Percentiles rank a stretch among this genome's conserved stretches.
Conservation (phyloP, 2,888 invertebrate species). For the Cyrtodaria siliqua region DNA sequence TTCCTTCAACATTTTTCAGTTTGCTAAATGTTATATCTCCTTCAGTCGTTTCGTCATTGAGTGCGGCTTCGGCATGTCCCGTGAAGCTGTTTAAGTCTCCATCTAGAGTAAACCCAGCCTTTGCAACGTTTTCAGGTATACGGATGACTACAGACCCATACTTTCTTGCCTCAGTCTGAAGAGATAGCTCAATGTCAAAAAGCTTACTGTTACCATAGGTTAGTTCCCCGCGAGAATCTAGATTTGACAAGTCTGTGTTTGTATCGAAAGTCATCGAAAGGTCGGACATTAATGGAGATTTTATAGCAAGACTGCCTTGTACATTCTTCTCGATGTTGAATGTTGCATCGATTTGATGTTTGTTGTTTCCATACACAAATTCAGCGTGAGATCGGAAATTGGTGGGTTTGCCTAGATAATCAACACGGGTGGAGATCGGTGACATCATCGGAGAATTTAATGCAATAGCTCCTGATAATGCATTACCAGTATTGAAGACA, state of each 20-base stretch:
- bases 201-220: too few species aligned
- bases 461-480: background rate
- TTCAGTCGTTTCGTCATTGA: background rate
- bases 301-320: too few species aligned
- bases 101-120: background rate
- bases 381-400: background rate
- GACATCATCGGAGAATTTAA: background rate
- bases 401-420: too few species aligned
- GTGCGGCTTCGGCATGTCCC: background rate
- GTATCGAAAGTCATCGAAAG: too few species aligned
- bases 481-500: background rate
- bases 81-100: background rate
- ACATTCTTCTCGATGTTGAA: too few species aligned
- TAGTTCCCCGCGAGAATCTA: too few species aligned
- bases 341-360: background rate
- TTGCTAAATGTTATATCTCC: conserved; percentile 3
- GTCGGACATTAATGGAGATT: too few species aligned
- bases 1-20: background rate
- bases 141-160: too few species aligned
- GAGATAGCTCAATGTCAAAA: too few species aligned
- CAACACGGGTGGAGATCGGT: conserved; percentile 3
- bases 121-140: too few species aligned
- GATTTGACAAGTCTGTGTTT: too few species aligned
- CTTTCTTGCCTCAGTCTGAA: too few species aligned
- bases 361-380: background rate